These are phyloP conservation scores for Ornithorhynchus anatinus DNA, from an alignment of 2,113 vertebrate species.

Conservation along the genomic window DNA sequence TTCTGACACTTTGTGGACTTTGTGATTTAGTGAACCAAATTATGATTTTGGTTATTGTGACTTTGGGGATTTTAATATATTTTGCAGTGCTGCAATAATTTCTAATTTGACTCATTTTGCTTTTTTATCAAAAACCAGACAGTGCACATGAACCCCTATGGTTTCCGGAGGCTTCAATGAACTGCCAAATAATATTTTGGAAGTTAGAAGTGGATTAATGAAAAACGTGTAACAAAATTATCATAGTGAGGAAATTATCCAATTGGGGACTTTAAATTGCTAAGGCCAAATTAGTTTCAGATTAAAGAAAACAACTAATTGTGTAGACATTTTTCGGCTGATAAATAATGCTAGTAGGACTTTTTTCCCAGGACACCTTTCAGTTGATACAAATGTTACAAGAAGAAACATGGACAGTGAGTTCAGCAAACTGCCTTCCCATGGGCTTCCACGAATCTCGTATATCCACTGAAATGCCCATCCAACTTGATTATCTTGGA, in stretches of 20 bases:
- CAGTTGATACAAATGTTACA: slow-evolving; percentile 18
- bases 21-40: slow-evolving; percentile 48
- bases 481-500: no score
- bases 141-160: slow-evolving; percentile 49
- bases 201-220: slow-evolving; percentile 71
- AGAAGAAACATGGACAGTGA: neutral
- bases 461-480: no score
- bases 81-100: slow-evolving; percentile 49
- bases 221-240: slow-evolving; percentile 73
- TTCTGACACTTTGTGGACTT: no score
- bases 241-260: slow-evolving; percentile 58
- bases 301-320: slow-evolving; percentile 60
- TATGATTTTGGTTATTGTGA: slow-evolving; percentile 26
- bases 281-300: slow-evolving; percentile 65
- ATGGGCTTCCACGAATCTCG: neutral
- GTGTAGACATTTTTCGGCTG: slow-evolving; percentile 33
- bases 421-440: neutral
- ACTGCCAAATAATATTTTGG: slow-evolving; percentile 63
- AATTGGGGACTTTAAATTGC: slow-evolving; percentile 58
- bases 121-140: slow-evolving; percentile 59
- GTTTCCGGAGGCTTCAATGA: slow-evolving; percentile 60
- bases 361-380: slow-evolving; percentile 8
- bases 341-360: slow-evolving; percentile 44
- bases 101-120: slow-evolving; percentile 54
- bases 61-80: slow-evolving; percentile 53